Percentiles rank a stretch among this genome's conserved stretches.
Conservation (phyloP, 2,888 invertebrate species). For the Drosophila falleni region DNA sequence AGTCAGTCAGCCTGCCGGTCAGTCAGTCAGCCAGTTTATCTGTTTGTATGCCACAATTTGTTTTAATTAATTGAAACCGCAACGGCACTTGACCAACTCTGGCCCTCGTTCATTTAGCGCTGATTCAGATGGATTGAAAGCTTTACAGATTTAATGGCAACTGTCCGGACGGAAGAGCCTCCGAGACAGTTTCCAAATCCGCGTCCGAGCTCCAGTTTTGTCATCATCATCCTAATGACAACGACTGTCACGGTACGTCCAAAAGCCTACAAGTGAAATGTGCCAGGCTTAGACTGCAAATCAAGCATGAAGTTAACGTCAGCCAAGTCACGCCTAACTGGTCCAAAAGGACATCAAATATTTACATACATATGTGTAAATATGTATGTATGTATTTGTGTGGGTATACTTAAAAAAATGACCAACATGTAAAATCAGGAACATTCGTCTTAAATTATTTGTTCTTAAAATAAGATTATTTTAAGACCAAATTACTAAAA, state of each 20-base stretch:
- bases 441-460: too few species aligned
- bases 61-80: constrained; percentile 76
- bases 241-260: constrained; percentile 16
- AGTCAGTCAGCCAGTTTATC: constrained; percentile 8
- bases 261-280: constrained; percentile 36
- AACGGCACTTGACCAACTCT: constrained; percentile 54
- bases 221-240: constrained; percentile 48
- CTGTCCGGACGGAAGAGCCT: constrained; percentile 44
- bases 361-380: constrained; percentile 48
- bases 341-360: constrained; percentile 61
- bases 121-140: constrained; percentile 68
- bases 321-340: constrained; percentile 50
- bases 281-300: constrained; percentile 50
- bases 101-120: constrained; percentile 21
- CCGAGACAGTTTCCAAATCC: not conserved
- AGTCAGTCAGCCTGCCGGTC: constrained; percentile 10
- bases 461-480: too few species aligned
- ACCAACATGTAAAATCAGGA: too few species aligned
- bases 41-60: constrained; percentile 63
- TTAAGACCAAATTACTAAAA: too few species aligned
- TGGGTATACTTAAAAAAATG: too few species aligned
- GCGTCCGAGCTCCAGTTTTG: constrained; percentile 1
- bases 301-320: constrained; percentile 71
- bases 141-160: constrained; percentile 60
- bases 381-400: constrained; percentile 18